Percentiles rank a stretch among this genome's conserved stretches.
These are phyloP conservation scores for Lycaena phlaeas DNA, from an alignment of 2,888 invertebrate species.

Conservation along the genomic window DNA sequence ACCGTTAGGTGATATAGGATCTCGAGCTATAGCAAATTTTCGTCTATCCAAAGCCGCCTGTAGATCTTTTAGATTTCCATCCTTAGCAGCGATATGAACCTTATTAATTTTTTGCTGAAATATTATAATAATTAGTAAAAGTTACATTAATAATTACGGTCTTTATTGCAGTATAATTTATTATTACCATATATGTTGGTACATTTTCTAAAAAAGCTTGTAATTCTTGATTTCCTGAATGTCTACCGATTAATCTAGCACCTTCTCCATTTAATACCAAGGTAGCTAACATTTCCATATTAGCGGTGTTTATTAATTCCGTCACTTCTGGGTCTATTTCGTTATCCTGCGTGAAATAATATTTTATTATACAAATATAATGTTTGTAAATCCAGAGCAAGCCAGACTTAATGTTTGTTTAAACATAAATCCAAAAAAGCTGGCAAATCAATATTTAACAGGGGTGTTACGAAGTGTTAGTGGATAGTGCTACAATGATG, in stretches of 20 bases:
- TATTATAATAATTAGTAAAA: constrained; percentile 1
- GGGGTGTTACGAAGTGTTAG: constrained; percentile 53
- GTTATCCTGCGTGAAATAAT: constrained; percentile 39
- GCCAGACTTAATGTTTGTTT: constrained; percentile 19
- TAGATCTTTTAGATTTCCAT: constrained; percentile 87
- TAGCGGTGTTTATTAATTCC: constrained; percentile 79
- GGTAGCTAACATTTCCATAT: constrained; percentile 92
- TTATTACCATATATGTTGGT: constrained; percentile 86
- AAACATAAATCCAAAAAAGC: constrained; percentile 56
- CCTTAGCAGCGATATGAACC: constrained; percentile 88
- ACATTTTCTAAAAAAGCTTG: constrained; percentile 91
- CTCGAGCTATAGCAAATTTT: constrained; percentile 91
- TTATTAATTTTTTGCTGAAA: constrained; percentile 89
- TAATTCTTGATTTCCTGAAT: constrained; percentile 82
- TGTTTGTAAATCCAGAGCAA: too few relatives aligned
- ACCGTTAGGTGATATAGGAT: constrained; percentile 86
- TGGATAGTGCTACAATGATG: constrained; percentile 62
- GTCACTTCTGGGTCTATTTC: constrained; percentile 77
- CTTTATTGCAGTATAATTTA: neutral
- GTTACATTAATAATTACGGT: neutral
- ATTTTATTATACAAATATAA: neutral
- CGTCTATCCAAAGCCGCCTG: constrained; percentile 90
- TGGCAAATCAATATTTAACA: constrained; percentile 64
- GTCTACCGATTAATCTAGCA: constrained; percentile 78
- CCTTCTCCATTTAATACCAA: constrained; percentile 93